Base-by-base conservation (phyloP, 2,888 invertebrate genomes). In the Cosmorhoe ocellata region DNA sequence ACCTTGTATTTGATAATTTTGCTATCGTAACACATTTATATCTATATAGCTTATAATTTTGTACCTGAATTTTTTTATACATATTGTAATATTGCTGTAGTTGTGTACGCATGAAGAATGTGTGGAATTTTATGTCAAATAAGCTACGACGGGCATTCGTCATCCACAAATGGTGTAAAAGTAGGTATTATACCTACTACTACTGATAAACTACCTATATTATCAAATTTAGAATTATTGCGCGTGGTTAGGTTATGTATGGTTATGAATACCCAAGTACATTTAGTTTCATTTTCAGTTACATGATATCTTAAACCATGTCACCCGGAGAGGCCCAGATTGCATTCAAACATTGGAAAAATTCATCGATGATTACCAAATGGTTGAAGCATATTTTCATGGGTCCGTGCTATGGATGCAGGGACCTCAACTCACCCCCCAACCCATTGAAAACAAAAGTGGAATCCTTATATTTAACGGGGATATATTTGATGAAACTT, bases 381-480 rank as follows among this genome's bases (percentile, higher is more conserved):
- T 31, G 1, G 37, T 37, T 3, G 8, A 34, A 6, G 18, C 26
- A 18, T 44, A 37, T 65, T 84, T 77, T 79, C 85, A 88, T 72
- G 92, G 92, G 6, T 85, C 91, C 58, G 95, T 98, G 5, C 85
- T 98, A 39, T 97, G 98, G 95, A 94, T 96, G 80, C 96, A 98
- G 85, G 98, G 98, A 2, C 52, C 61, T 0, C 47, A 76, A 11
- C 70, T 93, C 1, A 91, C 91, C 1, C 63, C 68, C 24, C 98
- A 98, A 76, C 98, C 98, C 0, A 43, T 92, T 18, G 91, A 92
- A 74, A 79, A 81, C 7, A 74, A 90, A 28, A 87, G 91, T 14
- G 94, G 95, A 57, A 74, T 94, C 44, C 86, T 98, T 46, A 78
- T 97, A 13, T 97, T 95, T 91, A 98, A 98, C 90, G 98, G 98